Evolutionary conservation across 2,797 vertebrate species (phyloP).

Genomic region (Chaenodraco wilsoni): DNA sequence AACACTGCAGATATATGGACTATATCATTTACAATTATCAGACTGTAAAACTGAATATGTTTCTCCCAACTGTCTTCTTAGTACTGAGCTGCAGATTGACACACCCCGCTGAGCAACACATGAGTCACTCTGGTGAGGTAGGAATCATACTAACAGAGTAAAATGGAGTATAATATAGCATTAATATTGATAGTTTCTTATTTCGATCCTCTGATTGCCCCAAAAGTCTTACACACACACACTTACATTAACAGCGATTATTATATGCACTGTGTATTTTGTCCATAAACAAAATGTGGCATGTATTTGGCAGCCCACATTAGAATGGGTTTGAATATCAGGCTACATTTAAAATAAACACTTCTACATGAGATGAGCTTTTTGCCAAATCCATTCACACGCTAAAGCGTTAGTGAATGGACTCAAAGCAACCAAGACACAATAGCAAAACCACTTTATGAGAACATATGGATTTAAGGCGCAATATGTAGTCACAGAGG

Average conservation of each 20-base stretch:
- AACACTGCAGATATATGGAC: slow-evolving; percentile 15
- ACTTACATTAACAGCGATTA: background rate
- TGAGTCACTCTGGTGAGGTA: slow-evolving; percentile 16
- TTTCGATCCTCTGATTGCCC: background rate
- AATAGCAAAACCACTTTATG: background rate
- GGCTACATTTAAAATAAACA: background rate
- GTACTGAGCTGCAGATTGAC: slow-evolving; percentile 33
- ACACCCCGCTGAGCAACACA: slow-evolving; percentile 26
- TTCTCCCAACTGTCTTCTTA: slow-evolving; percentile 5
- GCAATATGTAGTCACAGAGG: background rate
- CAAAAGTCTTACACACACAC: background rate
- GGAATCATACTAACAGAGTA: background rate
- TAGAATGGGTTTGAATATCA: background rate
- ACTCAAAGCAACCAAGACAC: background rate
- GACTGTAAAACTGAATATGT: background rate
- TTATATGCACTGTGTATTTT: background rate
- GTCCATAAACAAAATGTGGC: slow-evolving; percentile 1
- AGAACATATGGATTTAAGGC: background rate
- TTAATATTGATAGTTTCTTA: background rate
- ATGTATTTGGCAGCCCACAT: background rate
- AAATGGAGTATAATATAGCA: background rate
- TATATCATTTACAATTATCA: slow-evolving; percentile 24
- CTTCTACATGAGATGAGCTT: background rate
- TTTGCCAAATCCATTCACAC: background rate
- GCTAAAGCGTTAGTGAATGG: background rate